Conservation (phyloP, 2,888 invertebrate species). For the Acanthosepion lycidas region DNA sequence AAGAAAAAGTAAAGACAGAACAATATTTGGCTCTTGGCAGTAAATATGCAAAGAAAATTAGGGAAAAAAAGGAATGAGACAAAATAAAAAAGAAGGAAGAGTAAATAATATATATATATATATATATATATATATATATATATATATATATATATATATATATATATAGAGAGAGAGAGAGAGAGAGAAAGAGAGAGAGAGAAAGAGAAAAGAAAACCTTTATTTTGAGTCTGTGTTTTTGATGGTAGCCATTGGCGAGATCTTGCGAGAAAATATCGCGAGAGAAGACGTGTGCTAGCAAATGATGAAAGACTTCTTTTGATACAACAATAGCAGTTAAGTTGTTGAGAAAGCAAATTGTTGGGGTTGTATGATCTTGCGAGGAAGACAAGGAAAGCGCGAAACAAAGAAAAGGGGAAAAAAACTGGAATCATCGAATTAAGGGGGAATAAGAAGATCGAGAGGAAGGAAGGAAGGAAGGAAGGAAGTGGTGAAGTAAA, state of each 20-base stretch:
- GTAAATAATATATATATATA: too few relatives aligned
- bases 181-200: neutral
- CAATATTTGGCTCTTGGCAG: too few relatives aligned
- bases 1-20: too few relatives aligned
- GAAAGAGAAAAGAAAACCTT: neutral
- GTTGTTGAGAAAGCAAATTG: neutral
- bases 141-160: too few relatives aligned
- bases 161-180: too few relatives aligned
- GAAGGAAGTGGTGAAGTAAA: neutral
- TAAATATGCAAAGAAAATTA: too few relatives aligned
- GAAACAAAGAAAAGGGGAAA: neutral
- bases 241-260: constrained; percentile 18
- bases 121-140: too few relatives aligned
- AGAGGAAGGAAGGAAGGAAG: neutral
- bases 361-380: neutral
- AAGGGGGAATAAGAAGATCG: neutral
- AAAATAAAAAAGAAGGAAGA: neutral
- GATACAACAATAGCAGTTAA: constrained; percentile 23
- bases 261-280: neutral
- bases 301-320: neutral
- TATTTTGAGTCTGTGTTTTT: neutral
- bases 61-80: too few relatives aligned
- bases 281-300: neutral
- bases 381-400: neutral
- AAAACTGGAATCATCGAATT: neutral